These are phyloP conservation scores for Brachionus plicatilis DNA, from an alignment of 1,140 invertebrate genomes.

Conservation along the genomic window DNA sequence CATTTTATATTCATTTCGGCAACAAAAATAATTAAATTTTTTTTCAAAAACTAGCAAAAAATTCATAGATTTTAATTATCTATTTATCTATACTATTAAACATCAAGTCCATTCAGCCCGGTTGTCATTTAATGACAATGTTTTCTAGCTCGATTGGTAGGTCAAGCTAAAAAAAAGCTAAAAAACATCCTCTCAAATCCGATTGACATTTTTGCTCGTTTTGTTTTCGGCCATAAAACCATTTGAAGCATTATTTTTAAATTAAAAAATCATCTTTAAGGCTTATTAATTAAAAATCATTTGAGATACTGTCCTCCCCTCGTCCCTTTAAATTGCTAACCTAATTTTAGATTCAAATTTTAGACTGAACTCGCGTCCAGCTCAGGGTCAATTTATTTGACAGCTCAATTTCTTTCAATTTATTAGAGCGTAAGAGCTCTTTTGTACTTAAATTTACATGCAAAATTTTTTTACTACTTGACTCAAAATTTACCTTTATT, in stretches of 20 bases:
- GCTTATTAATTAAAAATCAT: not conserved
- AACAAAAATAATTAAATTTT: slow-evolving; percentile 14
- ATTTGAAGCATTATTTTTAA: slow-evolving; percentile 4
- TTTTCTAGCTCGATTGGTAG: not conserved
- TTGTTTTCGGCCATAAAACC: not conserved
- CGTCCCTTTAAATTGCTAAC: not conserved
- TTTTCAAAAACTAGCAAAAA: not conserved
- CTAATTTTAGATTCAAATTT: not conserved
- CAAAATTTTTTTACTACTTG: not conserved
- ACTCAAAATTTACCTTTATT: not conserved
- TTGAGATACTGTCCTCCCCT: not conserved
- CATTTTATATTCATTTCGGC: not conserved
- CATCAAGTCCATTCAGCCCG: not conserved
- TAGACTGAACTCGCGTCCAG: not conserved
- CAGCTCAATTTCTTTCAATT: not conserved
- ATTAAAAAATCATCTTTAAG: slow-evolving; percentile 27
- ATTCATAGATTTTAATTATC: slow-evolving; percentile 11
- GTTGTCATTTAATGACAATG: slow-evolving; percentile 16
- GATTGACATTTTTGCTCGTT: slow-evolving; percentile 14
- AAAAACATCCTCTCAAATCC: not conserved
- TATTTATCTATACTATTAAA: not conserved
- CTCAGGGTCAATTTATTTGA: not conserved
- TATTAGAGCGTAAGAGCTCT: not conserved
- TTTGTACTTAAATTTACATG: not conserved
- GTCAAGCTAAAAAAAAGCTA: not conserved